Conservation (phyloP, 2,797 vertebrate genomes). For the Lophotriccus pileatus region DNA sequence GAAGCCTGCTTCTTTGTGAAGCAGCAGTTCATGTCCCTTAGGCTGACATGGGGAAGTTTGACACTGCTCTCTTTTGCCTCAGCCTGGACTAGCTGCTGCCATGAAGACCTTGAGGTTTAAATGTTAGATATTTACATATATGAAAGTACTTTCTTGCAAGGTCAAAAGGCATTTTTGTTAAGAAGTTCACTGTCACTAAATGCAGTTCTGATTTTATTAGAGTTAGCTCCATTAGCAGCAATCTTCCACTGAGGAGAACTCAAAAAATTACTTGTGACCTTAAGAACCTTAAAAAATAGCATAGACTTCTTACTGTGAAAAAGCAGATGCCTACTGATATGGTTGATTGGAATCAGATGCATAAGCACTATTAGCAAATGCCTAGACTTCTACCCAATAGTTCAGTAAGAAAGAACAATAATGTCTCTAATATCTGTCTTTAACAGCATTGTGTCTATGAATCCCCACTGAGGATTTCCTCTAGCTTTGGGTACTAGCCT, state of each 20-base stretch:
- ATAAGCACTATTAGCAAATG: not conserved
- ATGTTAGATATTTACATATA: not conserved
- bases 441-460: not conserved
- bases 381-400: not conserved
- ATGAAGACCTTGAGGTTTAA: not conserved
- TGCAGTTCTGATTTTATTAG: not conserved
- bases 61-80: not conserved
- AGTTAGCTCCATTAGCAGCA: not conserved
- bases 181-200: not conserved
- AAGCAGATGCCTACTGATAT: not conserved
- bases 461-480: not conserved
- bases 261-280: not conserved
- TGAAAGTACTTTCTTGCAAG: not conserved
- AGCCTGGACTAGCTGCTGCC: not conserved
- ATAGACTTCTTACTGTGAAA: not conserved
- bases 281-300: not conserved
- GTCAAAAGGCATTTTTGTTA: not conserved
- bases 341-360: not conserved
- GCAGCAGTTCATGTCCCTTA: not conserved
- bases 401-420: not conserved
- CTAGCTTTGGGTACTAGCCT: not conserved
- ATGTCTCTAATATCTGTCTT: not conserved
- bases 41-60: not conserved
- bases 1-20: not conserved
- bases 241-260: not conserved